Conservation (phyloP, 2,888 invertebrate species). For the Metallyticus violacea region DNA sequence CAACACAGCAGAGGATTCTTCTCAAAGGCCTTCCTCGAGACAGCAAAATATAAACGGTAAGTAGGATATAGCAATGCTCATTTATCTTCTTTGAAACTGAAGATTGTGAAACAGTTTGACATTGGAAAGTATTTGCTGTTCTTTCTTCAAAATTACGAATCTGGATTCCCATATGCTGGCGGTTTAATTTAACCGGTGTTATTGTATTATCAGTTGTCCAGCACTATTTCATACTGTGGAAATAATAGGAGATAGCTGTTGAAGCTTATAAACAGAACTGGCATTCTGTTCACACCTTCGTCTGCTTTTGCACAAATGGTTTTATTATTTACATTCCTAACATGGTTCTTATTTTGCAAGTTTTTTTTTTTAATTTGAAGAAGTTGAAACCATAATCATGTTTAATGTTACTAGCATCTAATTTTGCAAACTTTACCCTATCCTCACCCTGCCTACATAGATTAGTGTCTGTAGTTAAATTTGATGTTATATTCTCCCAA, state of each 20-base stretch:
- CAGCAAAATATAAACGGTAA: not conserved
- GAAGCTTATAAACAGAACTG: not conserved
- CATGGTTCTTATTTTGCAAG: not conserved
- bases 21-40: not conserved
- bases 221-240: no score
- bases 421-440: not conserved
- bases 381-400: not conserved
- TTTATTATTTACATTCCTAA: not conserved
- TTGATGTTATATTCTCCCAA: no score
- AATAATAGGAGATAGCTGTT: not conserved
- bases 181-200: no score
- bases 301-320: not conserved
- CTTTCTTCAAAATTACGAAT: no score
- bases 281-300: not conserved
- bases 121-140: no score
- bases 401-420: not conserved
- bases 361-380: not conserved
- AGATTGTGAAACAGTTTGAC: no score
- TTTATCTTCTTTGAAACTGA: not conserved
- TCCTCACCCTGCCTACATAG: no score
- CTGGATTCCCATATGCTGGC: no score
- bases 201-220: no score
- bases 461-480: no score
- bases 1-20: not conserved
- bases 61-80: not conserved